These are phyloP conservation scores for Microcaecilia unicolor DNA, from an alignment of 2,797 vertebrate species.

Conservation along the genomic window DNA sequence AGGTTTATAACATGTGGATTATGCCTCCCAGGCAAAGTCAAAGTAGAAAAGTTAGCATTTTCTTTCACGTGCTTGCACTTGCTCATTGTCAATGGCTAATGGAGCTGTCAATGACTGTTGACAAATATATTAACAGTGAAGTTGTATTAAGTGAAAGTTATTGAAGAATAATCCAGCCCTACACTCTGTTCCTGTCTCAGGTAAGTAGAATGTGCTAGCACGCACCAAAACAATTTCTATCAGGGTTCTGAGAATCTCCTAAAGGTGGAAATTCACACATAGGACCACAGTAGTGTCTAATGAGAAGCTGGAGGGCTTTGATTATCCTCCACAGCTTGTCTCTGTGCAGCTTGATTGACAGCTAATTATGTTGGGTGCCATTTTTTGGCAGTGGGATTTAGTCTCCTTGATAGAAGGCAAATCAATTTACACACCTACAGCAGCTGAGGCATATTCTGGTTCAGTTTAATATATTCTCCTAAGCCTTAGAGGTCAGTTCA, in stretches of 20 bases:
- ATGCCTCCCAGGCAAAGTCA: slow-evolving; percentile 7
- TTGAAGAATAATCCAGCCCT: slow-evolving; percentile 20
- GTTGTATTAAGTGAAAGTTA: slow-evolving; percentile 15
- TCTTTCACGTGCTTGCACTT: slow-evolving; percentile 11
- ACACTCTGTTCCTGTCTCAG: neutral
- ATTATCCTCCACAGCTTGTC: slow-evolving; percentile 43
- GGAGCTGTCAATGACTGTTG: slow-evolving; percentile 26
- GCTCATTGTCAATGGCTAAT: slow-evolving; percentile 16
- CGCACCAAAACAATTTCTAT: slow-evolving; percentile 7
- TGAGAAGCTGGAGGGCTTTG: slow-evolving; percentile 56
- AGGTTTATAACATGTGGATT: neutral
- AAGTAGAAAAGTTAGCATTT: neutral
- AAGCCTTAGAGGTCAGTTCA: slow-evolving; percentile 68
- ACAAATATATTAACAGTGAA: slow-evolving; percentile 29
- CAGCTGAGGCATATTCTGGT: slow-evolving; percentile 74
- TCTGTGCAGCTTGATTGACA: slow-evolving; percentile 58
- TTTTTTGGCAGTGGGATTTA: slow-evolving; percentile 67
- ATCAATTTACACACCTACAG: slow-evolving; percentile 74
- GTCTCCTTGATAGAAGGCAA: slow-evolving; percentile 87
- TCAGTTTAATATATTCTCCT: slow-evolving; percentile 83
- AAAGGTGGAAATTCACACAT: slow-evolving; percentile 42
- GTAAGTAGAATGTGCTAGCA: slow-evolving; percentile 17
- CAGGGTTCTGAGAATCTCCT: slow-evolving; percentile 19
- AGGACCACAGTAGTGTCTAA: slow-evolving; percentile 49
- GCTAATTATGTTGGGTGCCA: slow-evolving; percentile 69